Percentiles rank a stretch among this genome's conserved stretches.
phyloP scores from a whole-genome alignment of 2,113 vertebrate genomes.

The Felis chaus region DNA sequence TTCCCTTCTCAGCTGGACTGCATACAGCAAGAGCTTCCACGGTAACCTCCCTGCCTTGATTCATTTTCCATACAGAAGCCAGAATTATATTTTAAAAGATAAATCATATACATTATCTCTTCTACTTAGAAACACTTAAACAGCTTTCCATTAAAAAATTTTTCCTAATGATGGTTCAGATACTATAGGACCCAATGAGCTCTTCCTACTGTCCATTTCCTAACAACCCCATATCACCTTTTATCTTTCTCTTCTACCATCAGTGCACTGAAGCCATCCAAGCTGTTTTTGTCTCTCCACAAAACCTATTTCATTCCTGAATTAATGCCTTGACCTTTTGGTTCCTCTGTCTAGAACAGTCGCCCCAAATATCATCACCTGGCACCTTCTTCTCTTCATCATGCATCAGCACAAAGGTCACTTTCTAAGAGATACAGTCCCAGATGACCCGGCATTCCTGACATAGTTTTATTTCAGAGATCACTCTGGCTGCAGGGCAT shows the following conservation, averaged over 20 bases:
- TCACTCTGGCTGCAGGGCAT: background rate
- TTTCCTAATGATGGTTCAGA: background rate
- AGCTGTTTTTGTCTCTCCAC: background rate
- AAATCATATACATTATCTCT: background rate
- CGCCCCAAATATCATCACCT: background rate
- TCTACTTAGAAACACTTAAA: background rate
- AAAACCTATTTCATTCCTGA: background rate
- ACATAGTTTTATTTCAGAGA: background rate
- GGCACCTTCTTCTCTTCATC: background rate
- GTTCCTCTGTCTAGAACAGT: background rate
- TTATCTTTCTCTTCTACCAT: background rate
- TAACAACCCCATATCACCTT: background rate
- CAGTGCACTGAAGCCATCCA: background rate
- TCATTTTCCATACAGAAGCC: background rate
- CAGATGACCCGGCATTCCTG: background rate
- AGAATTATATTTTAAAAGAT: background rate
- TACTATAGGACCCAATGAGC: background rate
- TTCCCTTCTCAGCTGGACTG: background rate
- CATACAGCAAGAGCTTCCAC: background rate
- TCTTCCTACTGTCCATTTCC: background rate
- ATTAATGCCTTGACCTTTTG: background rate
- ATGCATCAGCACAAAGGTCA: background rate
- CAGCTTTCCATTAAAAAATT: background rate
- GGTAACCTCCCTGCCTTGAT: background rate
- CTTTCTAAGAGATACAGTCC: background rate